phyloP scores from a whole-genome alignment of 2,888 invertebrate species.

The Hydropsyche betteni region DNA sequence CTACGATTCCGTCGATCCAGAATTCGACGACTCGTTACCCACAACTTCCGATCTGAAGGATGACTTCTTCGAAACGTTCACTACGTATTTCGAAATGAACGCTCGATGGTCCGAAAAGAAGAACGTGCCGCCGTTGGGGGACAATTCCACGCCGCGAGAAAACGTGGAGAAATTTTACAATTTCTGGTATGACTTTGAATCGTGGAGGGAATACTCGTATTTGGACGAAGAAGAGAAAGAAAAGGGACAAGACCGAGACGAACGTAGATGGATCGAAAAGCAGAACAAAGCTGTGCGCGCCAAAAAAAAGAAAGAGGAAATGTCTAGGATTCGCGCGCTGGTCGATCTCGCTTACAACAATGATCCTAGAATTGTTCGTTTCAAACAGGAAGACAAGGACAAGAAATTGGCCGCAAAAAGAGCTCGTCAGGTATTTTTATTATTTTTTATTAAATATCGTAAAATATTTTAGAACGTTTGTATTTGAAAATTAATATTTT shows the following conservation, averaged over 20 bases:
- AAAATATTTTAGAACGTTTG: neutral
- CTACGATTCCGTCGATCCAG: slow-evolving; percentile 96
- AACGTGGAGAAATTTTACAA: slow-evolving; percentile 94
- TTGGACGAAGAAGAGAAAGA: slow-evolving; percentile 99
- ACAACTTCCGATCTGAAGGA: slow-evolving; percentile 77
- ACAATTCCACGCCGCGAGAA: slow-evolving; percentile 78
- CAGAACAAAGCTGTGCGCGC: slow-evolving; percentile 93
- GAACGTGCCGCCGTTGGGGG: slow-evolving; percentile 85
- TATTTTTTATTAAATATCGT: neutral
- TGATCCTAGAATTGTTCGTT: slow-evolving; percentile 92
- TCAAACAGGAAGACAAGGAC: slow-evolving; percentile 94
- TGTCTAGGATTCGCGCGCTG: slow-evolving; percentile 86
- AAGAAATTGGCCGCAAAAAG: slow-evolving; percentile 87
- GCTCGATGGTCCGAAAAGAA: slow-evolving; percentile 91
- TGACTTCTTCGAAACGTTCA: slow-evolving; percentile 77
- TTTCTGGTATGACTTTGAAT: slow-evolving; percentile 98
- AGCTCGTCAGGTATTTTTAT: slow-evolving; percentile 74
- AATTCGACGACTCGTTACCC: slow-evolving; percentile 90
- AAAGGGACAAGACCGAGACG: slow-evolving; percentile 95
- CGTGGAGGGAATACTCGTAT: slow-evolving; percentile 99
- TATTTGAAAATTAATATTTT: neutral
- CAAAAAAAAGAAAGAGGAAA: slow-evolving; percentile 96
- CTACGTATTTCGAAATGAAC: slow-evolving; percentile 78
- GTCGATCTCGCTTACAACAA: slow-evolving; percentile 94
- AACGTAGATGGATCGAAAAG: slow-evolving; percentile 97